Conservation (phyloP, 1,140 invertebrate species). For the Trachymyrmex septentrionalis region DNA sequence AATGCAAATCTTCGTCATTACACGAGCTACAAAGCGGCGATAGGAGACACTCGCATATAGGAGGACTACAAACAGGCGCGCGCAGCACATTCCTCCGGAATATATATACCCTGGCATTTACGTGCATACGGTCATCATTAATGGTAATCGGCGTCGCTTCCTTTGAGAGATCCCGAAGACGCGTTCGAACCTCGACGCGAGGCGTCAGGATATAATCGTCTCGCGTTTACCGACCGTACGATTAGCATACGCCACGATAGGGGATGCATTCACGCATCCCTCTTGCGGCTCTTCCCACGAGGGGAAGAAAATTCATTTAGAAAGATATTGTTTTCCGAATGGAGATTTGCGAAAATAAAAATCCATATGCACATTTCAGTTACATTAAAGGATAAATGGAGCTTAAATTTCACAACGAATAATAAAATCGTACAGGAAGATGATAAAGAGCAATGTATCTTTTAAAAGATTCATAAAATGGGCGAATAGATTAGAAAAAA, state of each 20-base stretch:
- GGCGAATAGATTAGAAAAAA: too few species aligned
- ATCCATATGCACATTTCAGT: neutral
- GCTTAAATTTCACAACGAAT: neutral
- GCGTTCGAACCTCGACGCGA: slow-evolving; percentile 50
- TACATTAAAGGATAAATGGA: neutral
- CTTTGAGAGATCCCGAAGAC: slow-evolving; percentile 74
- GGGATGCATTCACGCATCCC: slow-evolving; percentile 1
- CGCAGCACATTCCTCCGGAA: slow-evolving; percentile 31
- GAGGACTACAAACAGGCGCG: neutral
- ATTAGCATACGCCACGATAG: slow-evolving; percentile 53
- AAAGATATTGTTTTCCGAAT: neutral
- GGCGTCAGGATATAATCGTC: slow-evolving; percentile 64
- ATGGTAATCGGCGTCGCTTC: slow-evolving; percentile 79
- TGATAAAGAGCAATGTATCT: neutral
- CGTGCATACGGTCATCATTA: slow-evolving; percentile 80
- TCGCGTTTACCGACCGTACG: slow-evolving; percentile 23
- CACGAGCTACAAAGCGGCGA: neutral
- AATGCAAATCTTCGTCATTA: slow-evolving; percentile 49
- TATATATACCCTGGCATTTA: slow-evolving; percentile 60
- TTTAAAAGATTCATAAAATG: neutral
- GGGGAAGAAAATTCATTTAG: neutral
- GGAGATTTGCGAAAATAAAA: neutral
- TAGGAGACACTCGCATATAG: slow-evolving; percentile 21
- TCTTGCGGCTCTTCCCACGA: neutral
- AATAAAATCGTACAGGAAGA: neutral